These are phyloP conservation scores for Xenus cinereus DNA, from an alignment of 2,113 vertebrate genomes.

Conservation along the genomic window DNA sequence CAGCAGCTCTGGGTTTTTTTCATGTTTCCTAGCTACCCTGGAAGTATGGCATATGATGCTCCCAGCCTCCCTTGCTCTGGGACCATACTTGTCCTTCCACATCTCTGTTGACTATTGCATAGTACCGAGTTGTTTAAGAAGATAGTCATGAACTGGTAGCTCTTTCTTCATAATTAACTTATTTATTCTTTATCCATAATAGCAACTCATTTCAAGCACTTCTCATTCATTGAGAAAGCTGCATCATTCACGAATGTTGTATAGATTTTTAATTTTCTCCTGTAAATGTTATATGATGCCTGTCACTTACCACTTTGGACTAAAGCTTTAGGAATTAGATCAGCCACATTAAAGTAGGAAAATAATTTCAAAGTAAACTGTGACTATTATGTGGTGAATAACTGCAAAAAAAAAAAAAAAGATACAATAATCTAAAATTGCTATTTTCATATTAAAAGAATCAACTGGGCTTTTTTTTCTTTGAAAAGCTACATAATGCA, in stretches of 20 bases:
- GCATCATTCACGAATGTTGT: neutral
- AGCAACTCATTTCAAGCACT: slow-evolving; percentile 8
- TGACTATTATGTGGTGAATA: neutral
- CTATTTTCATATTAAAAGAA: slow-evolving; percentile 7
- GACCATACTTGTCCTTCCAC: neutral
- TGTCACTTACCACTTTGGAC: slow-evolving; percentile 3
- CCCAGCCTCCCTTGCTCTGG: neutral
- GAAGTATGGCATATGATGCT: neutral
- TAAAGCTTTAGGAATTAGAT: slow-evolving; percentile 27
- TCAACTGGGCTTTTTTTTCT: neutral
- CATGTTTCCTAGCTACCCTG: neutral
- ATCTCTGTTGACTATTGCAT: neutral
- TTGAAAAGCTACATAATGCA: neutral
- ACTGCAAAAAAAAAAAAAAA: neutral
- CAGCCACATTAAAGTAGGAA: slow-evolving; percentile 14
- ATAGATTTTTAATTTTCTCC: slow-evolving; percentile 49
- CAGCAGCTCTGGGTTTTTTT: neutral
- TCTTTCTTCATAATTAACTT: neutral
- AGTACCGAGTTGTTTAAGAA: neutral
- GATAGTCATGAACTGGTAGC: neutral
- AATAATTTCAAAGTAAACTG: slow-evolving; percentile 36
- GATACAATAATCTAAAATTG: neutral
- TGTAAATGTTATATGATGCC: neutral
- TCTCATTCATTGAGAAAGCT: neutral
- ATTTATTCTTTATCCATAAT: slow-evolving; percentile 9